These are phyloP conservation scores for Diaphora mendica DNA, from an alignment of 2,888 invertebrate species.

Conservation along the genomic window DNA sequence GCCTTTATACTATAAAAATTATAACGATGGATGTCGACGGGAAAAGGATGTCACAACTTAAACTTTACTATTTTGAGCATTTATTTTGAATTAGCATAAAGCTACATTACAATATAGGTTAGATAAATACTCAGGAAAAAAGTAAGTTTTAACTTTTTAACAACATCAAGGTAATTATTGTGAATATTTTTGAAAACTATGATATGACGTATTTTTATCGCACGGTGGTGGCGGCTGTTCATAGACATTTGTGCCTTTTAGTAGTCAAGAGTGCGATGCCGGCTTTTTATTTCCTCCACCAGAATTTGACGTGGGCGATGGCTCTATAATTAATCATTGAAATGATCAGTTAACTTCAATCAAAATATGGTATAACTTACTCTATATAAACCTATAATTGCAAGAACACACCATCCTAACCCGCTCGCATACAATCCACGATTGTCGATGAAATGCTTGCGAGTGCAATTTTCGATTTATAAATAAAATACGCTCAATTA, in stretches of 20 bases:
- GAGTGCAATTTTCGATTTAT: slow-evolving; percentile 72
- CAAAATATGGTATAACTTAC: slow-evolving; percentile 53
- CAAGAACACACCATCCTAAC: slow-evolving; percentile 55
- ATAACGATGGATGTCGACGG: too few species aligned
- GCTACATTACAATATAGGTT: neutral
- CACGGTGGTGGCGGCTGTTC: too few species aligned
- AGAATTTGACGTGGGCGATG: neutral
- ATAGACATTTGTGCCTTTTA: too few species aligned
- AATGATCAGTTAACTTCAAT: neutral
- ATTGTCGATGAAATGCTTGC: slow-evolving; percentile 69
- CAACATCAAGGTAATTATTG: too few species aligned
- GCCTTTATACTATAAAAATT: too few species aligned
- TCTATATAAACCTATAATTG: slow-evolving; percentile 51
- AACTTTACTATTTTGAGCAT: too few species aligned
- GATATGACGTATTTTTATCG: too few species aligned
- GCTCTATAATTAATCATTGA: neutral
- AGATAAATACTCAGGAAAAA: too few species aligned
- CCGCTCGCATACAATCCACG: slow-evolving; percentile 67
- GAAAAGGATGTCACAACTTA: too few species aligned
- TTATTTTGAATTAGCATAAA: neutral
- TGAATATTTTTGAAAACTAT: too few species aligned
- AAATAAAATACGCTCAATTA: slow-evolving; percentile 75
- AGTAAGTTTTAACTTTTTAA: too few species aligned
- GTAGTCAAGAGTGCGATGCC: neutral
- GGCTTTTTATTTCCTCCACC: neutral